Percentiles rank a stretch among this genome's conserved stretches.
Evolutionary conservation across 2,888 invertebrate genomes (phyloP).

Genomic region (Monoplex corrugatus): DNA sequence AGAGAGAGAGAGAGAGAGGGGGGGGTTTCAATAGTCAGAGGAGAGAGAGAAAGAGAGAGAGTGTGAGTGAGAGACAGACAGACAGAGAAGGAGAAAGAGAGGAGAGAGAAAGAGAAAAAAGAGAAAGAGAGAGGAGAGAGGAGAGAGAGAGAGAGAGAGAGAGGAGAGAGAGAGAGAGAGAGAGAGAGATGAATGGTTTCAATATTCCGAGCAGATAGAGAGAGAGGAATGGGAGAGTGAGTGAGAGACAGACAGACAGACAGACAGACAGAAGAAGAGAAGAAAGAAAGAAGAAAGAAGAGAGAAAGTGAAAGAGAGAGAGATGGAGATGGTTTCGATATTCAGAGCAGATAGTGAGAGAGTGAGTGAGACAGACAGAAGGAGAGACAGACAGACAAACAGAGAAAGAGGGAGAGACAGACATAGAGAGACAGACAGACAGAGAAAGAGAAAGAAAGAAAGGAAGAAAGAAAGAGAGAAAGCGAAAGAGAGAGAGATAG

Average conservation of each 20-base stretch:
- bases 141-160: background rate
- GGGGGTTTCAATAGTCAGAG: background rate
- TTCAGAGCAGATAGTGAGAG: too few species aligned
- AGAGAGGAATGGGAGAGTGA: background rate
- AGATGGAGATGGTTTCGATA: background rate
- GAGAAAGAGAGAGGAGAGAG: background rate
- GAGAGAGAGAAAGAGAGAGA: background rate
- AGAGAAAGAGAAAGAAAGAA: background rate
- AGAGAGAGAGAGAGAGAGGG: background rate
- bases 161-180: background rate
- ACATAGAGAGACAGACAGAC: background rate
- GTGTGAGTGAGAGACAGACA: background rate
- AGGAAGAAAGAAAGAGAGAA: background rate
- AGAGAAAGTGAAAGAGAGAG: background rate
- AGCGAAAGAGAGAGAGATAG: background rate
- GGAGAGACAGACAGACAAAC: background rate
- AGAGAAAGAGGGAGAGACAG: background rate
- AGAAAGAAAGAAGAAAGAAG: background rate
- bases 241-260: conserved; percentile 6
- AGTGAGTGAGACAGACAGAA: background rate
- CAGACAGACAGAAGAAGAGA: background rate
- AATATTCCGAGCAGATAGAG: too few species aligned
- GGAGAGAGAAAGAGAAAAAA: background rate
- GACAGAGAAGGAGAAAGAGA: background rate
- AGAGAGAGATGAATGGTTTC: background rate